A percentile compares a stretch with the other conserved stretches of the same genome.
Conservation (phyloP, 2,888 invertebrate genomes). For the Diarsia dahlii region DNA sequence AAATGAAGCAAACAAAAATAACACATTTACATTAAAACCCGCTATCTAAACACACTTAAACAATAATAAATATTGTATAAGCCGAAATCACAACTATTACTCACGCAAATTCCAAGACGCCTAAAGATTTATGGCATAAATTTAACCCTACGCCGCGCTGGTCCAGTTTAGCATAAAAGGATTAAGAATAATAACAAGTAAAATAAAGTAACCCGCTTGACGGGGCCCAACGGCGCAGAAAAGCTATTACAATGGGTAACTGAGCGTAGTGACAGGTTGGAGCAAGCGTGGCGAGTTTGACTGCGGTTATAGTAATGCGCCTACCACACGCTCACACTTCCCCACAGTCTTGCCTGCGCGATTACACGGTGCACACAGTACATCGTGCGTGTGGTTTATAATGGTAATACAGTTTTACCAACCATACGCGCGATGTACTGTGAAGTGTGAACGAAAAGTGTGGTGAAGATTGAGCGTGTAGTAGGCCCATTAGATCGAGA, state of each 20-base stretch:
- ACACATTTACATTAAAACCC: not conserved
- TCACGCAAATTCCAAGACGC: slow-evolving; percentile 35
- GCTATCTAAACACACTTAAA: not conserved
- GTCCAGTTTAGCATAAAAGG: slow-evolving; percentile 28
- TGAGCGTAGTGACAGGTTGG: slow-evolving; percentile 41
- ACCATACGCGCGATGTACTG: too few relatives aligned
- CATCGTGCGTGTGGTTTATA: too few relatives aligned
- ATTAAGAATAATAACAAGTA: slow-evolving; percentile 49
- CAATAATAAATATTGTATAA: slow-evolving; percentile 29
- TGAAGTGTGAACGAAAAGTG: too few relatives aligned
- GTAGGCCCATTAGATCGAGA: not conserved
- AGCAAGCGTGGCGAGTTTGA: slow-evolving; percentile 11
- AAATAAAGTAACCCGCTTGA: slow-evolving; percentile 35
- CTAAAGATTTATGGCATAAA: slow-evolving; percentile 47
- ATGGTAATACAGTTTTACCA: too few relatives aligned
- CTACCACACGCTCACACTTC: too few relatives aligned
- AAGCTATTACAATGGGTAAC: slow-evolving; percentile 55
- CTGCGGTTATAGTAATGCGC: not conserved
- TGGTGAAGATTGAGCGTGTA: too few relatives aligned
- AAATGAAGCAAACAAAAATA: slow-evolving; percentile 12
- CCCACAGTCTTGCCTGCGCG: too few relatives aligned
- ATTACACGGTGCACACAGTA: too few relatives aligned
- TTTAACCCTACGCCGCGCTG: slow-evolving; percentile 29
- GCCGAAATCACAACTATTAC: slow-evolving; percentile 22
- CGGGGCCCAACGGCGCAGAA: slow-evolving; percentile 31